These are phyloP conservation scores for Leptodactylus fuscus DNA, from an alignment of 2,113 vertebrate species.

Conservation along the genomic window DNA sequence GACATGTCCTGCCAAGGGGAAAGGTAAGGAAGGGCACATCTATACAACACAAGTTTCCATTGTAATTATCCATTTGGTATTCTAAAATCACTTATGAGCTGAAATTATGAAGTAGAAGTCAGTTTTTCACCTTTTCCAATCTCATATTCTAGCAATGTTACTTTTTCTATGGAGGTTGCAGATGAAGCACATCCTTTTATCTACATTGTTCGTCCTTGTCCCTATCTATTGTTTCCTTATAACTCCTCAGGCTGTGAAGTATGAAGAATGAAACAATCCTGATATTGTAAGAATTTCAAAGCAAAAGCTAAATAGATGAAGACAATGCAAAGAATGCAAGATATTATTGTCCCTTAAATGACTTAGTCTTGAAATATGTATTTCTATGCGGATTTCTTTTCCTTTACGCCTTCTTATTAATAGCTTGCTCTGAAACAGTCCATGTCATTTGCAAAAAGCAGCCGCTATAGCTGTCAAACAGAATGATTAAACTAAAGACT, in stretches of 20 bases:
- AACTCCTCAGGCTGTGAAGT: conserved; percentile 7
- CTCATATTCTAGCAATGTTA: too few relatives aligned
- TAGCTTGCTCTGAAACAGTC: neutral
- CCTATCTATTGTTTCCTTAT: neutral
- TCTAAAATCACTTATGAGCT: too few relatives aligned
- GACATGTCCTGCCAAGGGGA: too few relatives aligned
- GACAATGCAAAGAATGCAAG: neutral
- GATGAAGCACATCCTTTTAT: neutral
- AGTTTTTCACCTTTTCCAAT: too few relatives aligned
- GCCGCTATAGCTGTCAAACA: neutral
- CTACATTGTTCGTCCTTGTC: neutral
- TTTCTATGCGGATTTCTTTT: neutral
- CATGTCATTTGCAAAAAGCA: neutral
- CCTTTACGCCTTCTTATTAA: neutral
- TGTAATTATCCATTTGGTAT: too few relatives aligned
- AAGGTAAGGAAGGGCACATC: too few relatives aligned
- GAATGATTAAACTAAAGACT: conserved; percentile 8
- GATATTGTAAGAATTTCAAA: neutral
- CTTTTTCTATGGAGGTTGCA: too few relatives aligned
- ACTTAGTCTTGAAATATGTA: neutral
- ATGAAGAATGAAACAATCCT: neutral
- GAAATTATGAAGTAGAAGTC: too few relatives aligned
- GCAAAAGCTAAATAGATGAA: neutral
- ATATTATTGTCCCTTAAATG: neutral
- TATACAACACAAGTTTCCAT: too few relatives aligned